Evolutionary conservation across 1,140 invertebrate genomes (phyloP).

Genomic region (Nasonia vitripennis): DNA sequence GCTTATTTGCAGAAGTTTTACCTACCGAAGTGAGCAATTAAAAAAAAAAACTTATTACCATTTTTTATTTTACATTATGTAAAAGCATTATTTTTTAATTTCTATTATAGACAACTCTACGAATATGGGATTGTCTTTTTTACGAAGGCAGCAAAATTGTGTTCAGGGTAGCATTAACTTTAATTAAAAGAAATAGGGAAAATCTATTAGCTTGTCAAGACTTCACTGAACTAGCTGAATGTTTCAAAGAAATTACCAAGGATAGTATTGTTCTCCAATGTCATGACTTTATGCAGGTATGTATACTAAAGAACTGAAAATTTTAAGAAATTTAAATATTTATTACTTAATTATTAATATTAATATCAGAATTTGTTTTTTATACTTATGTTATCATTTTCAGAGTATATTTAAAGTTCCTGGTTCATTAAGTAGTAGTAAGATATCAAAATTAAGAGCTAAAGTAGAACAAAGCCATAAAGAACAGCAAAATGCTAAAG

Average conservation of each 20-base stretch:
- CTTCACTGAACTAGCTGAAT: conserved; percentile 83
- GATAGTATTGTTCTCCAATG: conserved; percentile 85
- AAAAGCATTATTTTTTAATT: conserved; percentile 21
- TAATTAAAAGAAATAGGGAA: conserved; percentile 84
- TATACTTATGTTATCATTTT: conserved; percentile 63
- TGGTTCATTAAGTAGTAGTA: conserved; percentile 81
- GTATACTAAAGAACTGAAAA: conserved; percentile 35
- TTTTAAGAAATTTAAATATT: not conserved
- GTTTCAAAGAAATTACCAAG: conserved; percentile 86
- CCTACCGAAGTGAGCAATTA: conserved; percentile 83
- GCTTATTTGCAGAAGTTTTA: conserved; percentile 92
- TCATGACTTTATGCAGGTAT: conserved; percentile 90
- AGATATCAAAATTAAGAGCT: conserved; percentile 79
- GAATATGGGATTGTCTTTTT: conserved; percentile 97
- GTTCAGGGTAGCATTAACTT: conserved; percentile 89
- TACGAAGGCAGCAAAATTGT: conserved; percentile 93
- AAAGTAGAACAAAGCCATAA: conserved; percentile 76
- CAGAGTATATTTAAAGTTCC: conserved; percentile 88
- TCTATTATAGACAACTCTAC: conserved; percentile 84
- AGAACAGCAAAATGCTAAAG: conserved; percentile 68
- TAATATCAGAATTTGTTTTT: conserved; percentile 20
- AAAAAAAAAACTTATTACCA: conserved; percentile 31
- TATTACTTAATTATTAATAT: not conserved
- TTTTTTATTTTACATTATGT: not conserved
- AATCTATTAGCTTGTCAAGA: conserved; percentile 84